Percentiles rank a stretch among this genome's conserved stretches.
Evolutionary conservation across 2,113 vertebrate species (phyloP).

Genomic region (Atherinomorus stipes): DNA sequence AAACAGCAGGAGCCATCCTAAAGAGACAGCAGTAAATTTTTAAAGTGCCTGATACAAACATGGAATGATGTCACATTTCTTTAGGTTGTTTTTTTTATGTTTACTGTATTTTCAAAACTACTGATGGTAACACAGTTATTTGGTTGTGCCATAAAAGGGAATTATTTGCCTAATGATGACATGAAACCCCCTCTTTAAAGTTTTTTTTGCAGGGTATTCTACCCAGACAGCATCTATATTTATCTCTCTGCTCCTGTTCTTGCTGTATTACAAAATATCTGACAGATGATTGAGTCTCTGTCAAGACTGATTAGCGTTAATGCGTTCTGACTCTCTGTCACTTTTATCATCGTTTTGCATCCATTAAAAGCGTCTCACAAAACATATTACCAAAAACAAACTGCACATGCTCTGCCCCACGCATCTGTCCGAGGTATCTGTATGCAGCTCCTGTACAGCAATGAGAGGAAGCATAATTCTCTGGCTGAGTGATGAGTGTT

Average conservation of each 20-base stretch:
- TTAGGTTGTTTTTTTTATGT: too few species aligned
- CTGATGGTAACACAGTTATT: too few species aligned
- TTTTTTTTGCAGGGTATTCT: background rate
- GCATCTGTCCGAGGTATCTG: constrained; percentile 14
- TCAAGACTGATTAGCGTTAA: constrained; percentile 29
- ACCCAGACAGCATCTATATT: background rate
- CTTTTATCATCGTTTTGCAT: background rate
- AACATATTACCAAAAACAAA: constrained; percentile 8
- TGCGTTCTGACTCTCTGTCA: constrained; percentile 9
- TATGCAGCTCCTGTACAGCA: background rate
- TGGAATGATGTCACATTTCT: too few species aligned
- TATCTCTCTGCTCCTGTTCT: constrained; percentile 14
- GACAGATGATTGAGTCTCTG: constrained; percentile 7
- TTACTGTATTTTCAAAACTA: too few species aligned
- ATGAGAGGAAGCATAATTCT: constrained; percentile 14
- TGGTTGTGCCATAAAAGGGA: too few species aligned
- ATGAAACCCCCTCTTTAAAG: too few species aligned
- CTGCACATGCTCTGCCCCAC: background rate
- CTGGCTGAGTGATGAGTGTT: background rate
- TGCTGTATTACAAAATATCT: constrained; percentile 2
- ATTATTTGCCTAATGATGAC: too few species aligned
- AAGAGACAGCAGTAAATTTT: too few species aligned
- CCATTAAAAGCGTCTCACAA: constrained; percentile 4
- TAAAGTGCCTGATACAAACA: too few species aligned
- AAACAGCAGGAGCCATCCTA: too few species aligned